phyloP scores from a whole-genome alignment of 2,888 invertebrate species.

The Pocota personata region DNA sequence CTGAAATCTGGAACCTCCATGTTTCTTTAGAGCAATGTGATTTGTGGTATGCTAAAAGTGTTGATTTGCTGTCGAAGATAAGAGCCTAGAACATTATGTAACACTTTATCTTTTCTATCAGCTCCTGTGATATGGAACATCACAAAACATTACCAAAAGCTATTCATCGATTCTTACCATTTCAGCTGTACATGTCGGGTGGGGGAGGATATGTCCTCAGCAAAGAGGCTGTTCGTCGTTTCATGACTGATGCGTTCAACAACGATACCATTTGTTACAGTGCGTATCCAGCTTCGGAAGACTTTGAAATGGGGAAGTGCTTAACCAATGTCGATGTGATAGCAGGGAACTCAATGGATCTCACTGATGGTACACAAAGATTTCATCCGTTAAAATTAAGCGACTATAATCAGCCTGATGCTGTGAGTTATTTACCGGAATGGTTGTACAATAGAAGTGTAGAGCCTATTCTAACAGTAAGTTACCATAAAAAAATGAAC shows the following conservation, averaged over 20 bases:
- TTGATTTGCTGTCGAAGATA: too few relatives aligned
- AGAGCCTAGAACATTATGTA: too few relatives aligned
- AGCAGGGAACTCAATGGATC: constrained; percentile 94
- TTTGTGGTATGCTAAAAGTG: too few relatives aligned
- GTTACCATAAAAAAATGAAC: background rate
- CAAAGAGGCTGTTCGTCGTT: constrained; percentile 88
- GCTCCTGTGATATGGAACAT: too few relatives aligned
- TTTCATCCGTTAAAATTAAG: constrained; percentile 97
- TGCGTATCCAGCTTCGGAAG: constrained; percentile 16
- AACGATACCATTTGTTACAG: constrained; percentile 50
- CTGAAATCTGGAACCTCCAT: too few relatives aligned
- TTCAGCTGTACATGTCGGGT: constrained; percentile 92
- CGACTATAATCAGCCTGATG: constrained; percentile 93
- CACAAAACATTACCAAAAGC: background rate
- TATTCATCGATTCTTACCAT: background rate
- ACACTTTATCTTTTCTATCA: too few relatives aligned
- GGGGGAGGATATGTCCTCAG: constrained; percentile 96
- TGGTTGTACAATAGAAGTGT: constrained; percentile 63
- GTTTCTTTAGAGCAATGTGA: too few relatives aligned
- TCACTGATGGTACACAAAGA: constrained; percentile 88
- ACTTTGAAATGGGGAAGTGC: constrained; percentile 84
- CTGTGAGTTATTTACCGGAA: constrained; percentile 1
- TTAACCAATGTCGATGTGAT: constrained; percentile 90
- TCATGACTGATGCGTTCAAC: constrained; percentile 90
- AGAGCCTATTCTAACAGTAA: constrained; percentile 49